These are phyloP conservation scores for Stegophylla sp. DNA, from an alignment of 2,888 invertebrate genomes.

Conservation along the genomic window DNA sequence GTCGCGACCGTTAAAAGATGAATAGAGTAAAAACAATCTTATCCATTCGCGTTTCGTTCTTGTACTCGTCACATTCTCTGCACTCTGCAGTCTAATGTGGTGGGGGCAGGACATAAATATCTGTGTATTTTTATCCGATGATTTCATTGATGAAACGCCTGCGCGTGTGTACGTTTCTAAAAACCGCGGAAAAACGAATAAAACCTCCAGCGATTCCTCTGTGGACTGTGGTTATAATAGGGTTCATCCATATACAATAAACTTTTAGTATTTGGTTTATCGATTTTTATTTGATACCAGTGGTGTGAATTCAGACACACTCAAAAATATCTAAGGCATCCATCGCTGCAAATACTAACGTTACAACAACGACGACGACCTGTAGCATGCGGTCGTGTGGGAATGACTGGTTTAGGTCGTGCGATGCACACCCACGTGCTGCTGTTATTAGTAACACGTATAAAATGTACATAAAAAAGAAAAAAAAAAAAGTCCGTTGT, in stretches of 20 bases:
- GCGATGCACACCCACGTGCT: conserved; percentile 36
- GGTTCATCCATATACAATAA: not conserved
- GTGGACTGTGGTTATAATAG: too few relatives aligned
- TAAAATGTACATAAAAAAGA: not conserved
- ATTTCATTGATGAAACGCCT: conserved; percentile 38
- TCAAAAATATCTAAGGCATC: too few relatives aligned
- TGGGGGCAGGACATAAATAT: not conserved
- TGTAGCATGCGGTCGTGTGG: conserved; percentile 3
- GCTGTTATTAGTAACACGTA: not conserved
- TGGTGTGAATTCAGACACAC: too few relatives aligned
- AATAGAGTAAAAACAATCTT: conserved; percentile 7
- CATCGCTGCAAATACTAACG: too few relatives aligned
- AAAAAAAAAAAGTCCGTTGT: not conserved
- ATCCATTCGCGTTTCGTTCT: conserved; percentile 18
- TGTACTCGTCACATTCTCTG: not conserved
- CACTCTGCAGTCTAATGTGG: not conserved
- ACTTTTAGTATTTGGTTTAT: too few relatives aligned
- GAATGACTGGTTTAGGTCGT: conserved; percentile 32
- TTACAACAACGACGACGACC: not conserved
- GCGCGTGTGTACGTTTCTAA: not conserved
- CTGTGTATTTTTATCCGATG: conserved; percentile 45
- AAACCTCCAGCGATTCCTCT: not conserved
- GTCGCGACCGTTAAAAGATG: conserved; percentile 4
- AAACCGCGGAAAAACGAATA: not conserved
- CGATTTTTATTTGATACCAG: too few relatives aligned